Evolutionary conservation across 2,113 vertebrate genomes (phyloP).

Genomic region (Ictidomys tridecemlineatus): DNA sequence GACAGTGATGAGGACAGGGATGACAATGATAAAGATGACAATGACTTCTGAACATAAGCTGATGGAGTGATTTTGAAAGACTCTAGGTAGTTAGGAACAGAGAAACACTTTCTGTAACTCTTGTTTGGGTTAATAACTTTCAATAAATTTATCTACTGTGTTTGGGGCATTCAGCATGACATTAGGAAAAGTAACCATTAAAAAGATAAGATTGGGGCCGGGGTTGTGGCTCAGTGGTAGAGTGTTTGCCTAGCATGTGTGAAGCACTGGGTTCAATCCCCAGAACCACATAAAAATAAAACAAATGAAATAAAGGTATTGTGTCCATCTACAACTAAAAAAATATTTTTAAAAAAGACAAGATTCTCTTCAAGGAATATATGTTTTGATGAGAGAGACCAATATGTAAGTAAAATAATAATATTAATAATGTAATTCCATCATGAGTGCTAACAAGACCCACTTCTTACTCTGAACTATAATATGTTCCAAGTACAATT

Average conservation of each 20-base stretch:
- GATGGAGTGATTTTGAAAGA: not conserved
- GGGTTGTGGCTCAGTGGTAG: too few species aligned
- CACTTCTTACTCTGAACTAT: not conserved
- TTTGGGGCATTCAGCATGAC: not conserved
- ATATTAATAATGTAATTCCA: not conserved
- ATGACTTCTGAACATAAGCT: not conserved
- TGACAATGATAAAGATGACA: not conserved
- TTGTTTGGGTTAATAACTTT: not conserved
- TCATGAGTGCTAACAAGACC: not conserved
- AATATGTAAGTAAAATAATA: not conserved
- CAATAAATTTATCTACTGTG: not conserved
- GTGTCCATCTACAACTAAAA: too few species aligned
- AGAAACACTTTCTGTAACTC: not conserved
- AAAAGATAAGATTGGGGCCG: not conserved
- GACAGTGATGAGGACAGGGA: too few species aligned
- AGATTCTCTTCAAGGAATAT: not conserved
- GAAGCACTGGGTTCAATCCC: too few species aligned
- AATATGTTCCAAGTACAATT: not conserved
- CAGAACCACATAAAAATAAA: too few species aligned
- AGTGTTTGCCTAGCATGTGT: too few species aligned
- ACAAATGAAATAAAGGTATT: too few species aligned
- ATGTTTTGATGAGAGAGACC: not conserved
- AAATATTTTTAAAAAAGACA: too few species aligned
- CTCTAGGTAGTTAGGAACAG: not conserved
- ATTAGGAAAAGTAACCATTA: not conserved